Percentiles rank a stretch among this genome's conserved stretches.
phyloP scores from a whole-genome alignment of 1,140 invertebrate genomes.

The Leptinotarsa texana region DNA sequence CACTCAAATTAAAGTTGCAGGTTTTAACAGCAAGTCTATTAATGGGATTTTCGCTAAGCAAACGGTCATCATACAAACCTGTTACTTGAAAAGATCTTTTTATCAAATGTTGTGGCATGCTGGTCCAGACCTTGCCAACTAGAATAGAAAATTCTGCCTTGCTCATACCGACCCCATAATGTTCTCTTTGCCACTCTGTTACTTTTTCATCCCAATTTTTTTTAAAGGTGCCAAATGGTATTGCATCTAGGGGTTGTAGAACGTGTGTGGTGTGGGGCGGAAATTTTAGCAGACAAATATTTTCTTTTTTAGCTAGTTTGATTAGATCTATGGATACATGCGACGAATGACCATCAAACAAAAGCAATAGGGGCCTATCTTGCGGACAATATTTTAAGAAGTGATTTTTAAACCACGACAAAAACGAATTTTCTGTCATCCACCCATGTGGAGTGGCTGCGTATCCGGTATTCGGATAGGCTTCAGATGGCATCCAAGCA shows the following conservation, averaged over 20 bases:
- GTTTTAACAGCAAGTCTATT: not conserved
- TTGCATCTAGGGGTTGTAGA: slow-evolving; percentile 1
- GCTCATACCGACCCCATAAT: slow-evolving; percentile 1
- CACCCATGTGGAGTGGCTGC: slow-evolving; percentile 1
- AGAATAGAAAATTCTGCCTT: slow-evolving; percentile 6
- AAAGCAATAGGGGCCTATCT: not conserved
- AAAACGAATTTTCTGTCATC: not conserved
- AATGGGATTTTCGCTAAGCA: not conserved
- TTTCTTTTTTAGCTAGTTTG: slow-evolving; percentile 5
- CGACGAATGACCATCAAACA: not conserved
- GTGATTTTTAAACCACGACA: not conserved
- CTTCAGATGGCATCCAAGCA: not conserved
- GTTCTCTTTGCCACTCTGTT: slow-evolving; percentile 4
- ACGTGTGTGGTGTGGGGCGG: not conserved
- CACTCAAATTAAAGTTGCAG: not conserved
- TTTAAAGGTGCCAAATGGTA: slow-evolving; percentile 5
- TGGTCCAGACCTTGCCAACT: slow-evolving; percentile 4
- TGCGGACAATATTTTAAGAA: slow-evolving; percentile 4
- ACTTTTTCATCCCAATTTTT: not conserved
- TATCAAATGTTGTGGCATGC: not conserved
- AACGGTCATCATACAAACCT: not conserved
- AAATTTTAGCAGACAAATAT: slow-evolving; percentile 2
- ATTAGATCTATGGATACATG: slow-evolving; percentile 6
- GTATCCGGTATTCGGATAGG: not conserved
- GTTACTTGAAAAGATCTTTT: not conserved